These are phyloP conservation scores for Pogonus chalceus DNA, from an alignment of 1,140 invertebrate genomes.

Conservation along the genomic window DNA sequence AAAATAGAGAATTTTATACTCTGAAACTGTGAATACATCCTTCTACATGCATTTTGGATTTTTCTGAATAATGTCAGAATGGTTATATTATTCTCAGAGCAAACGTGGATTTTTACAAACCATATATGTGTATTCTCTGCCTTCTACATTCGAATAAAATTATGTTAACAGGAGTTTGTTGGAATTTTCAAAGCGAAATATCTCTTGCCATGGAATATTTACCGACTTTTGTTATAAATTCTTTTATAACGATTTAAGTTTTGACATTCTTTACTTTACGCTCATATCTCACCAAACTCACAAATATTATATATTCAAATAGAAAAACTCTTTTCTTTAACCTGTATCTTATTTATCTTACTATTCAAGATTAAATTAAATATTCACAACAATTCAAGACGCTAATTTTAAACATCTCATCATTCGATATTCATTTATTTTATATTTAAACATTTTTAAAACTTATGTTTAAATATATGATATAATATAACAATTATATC, in stretches of 20 bases:
- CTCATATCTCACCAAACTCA: no score
- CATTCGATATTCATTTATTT: no score
- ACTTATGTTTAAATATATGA: no score
- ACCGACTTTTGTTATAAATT: background rate
- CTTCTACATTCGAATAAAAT: background rate
- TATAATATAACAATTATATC: no score
- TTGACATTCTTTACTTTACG: no score
- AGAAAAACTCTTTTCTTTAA: background rate
- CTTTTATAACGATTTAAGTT: background rate
- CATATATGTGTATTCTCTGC: background rate
- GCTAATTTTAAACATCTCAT: no score
- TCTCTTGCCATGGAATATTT: no score
- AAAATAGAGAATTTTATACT: constrained; percentile 23
- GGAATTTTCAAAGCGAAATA: background rate
- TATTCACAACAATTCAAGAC: no score
- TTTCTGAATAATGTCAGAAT: constrained; percentile 5
- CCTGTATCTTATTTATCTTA: no score
- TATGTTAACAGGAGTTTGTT: constrained; percentile 1
- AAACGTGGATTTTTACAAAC: background rate
- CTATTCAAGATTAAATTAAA: no score
- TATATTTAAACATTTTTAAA: no score
- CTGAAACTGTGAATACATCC: background rate
- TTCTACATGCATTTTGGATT: background rate
- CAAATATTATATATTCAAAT: background rate
- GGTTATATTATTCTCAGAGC: background rate